Evolutionary conservation across 2,113 vertebrate genomes (phyloP).

Genomic region (Peucedramus taeniatus): DNA sequence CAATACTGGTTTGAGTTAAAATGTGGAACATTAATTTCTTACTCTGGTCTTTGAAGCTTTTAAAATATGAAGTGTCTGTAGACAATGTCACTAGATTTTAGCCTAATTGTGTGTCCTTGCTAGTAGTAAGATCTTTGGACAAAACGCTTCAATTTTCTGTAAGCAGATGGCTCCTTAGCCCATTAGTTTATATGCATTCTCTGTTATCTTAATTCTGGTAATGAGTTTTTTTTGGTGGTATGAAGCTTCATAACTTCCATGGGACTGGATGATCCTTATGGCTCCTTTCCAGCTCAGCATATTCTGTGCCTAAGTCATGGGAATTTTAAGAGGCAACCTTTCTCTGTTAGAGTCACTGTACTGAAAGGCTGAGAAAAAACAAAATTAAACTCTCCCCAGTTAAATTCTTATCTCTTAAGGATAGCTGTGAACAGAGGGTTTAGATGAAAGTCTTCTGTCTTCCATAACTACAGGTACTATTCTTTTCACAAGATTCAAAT

Average conservation of each 20-base stretch:
- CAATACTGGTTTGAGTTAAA: background rate
- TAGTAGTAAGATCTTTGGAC: background rate
- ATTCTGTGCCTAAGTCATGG: background rate
- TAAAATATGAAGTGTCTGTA: background rate
- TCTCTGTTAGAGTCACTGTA: background rate
- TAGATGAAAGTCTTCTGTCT: background rate
- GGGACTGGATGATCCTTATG: background rate
- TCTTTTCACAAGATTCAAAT: background rate
- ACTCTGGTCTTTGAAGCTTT: background rate
- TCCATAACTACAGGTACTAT: background rate
- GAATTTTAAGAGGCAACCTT: background rate
- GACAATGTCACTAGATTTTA: background rate
- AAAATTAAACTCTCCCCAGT: background rate
- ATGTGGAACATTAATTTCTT: background rate
- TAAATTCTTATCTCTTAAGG: background rate
- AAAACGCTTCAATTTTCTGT: background rate
- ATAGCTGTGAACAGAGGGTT: background rate
- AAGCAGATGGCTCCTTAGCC: background rate
- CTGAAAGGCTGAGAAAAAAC: background rate
- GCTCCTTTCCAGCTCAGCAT: background rate
- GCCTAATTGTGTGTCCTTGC: background rate
- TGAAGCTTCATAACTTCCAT: background rate
- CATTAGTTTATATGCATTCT: background rate
- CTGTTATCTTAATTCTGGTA: background rate
- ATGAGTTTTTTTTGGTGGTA: background rate